phyloP scores from a whole-genome alignment of 2,113 vertebrate genomes.

The Brachionichthys hirsutus region DNA sequence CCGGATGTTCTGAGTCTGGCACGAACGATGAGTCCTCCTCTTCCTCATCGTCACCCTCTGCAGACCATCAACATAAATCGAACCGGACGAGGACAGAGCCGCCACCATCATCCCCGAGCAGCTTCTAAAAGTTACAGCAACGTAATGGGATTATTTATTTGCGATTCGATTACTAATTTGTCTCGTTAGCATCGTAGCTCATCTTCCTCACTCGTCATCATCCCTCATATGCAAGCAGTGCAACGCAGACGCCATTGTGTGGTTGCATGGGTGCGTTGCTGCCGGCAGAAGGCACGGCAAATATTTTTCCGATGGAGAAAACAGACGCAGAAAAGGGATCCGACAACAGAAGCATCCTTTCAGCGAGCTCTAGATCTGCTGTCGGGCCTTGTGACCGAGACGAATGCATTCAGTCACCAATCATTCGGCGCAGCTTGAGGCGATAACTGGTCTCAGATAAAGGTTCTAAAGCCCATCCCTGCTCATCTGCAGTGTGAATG shows the following conservation, averaged over 20 bases:
- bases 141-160: neutral
- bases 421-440: constrained; percentile 16
- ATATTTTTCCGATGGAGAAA: no score
- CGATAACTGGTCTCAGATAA: constrained; percentile 20
- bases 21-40: no score
- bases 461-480: constrained; percentile 5
- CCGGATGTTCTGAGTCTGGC: neutral
- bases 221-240: no score
- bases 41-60: neutral
- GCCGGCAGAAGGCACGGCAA: no score
- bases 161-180: neutral
- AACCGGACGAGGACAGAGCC: constrained; percentile 2
- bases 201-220: neutral
- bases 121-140: neutral
- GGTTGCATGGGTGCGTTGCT: no score
- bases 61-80: constrained; percentile 4
- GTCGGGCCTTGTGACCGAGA: constrained; percentile 32
- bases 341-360: constrained; percentile 11
- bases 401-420: constrained; percentile 4
- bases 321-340: neutral
- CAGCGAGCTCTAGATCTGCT: neutral
- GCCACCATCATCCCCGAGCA: neutral
- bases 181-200: neutral
- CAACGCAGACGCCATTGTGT: no score
- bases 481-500: neutral